These are phyloP conservation scores for Euproctis similis DNA, from an alignment of 2,888 invertebrate genomes.

Conservation along the genomic window DNA sequence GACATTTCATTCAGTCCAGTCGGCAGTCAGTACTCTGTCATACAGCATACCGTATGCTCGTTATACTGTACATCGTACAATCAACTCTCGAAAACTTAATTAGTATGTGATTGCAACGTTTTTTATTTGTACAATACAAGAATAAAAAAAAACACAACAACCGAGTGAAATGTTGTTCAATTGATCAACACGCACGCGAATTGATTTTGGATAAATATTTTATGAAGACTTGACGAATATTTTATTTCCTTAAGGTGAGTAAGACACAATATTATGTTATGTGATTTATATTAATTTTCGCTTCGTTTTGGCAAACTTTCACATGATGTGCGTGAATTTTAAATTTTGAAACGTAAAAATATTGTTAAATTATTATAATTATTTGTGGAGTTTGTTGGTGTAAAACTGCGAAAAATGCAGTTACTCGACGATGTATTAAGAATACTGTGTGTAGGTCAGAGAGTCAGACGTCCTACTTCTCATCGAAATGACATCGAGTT, in stretches of 20 bases:
- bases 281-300: too few relatives aligned
- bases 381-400: too few relatives aligned
- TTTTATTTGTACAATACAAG: constrained; percentile 52
- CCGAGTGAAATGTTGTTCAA: constrained; percentile 66
- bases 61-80: constrained; percentile 47
- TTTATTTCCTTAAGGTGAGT: constrained; percentile 47
- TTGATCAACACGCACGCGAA: constrained; percentile 43
- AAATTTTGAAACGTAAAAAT: not conserved
- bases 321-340: constrained; percentile 8
- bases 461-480: constrained; percentile 64
- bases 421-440: constrained; percentile 29
- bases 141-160: too few relatives aligned
- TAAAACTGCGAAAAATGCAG: constrained; percentile 7
- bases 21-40: constrained; percentile 52
- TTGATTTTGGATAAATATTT: constrained; percentile 52
- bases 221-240: constrained; percentile 42
- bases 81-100: constrained; percentile 60
- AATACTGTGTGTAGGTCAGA: constrained; percentile 57
- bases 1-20: constrained; percentile 25
- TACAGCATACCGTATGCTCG: constrained; percentile 53
- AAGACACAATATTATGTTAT: constrained; percentile 14
- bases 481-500: constrained; percentile 49
- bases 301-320: constrained; percentile 17
- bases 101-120: constrained; percentile 69
- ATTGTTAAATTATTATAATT: not conserved